Percentiles rank a stretch among this genome's conserved stretches.
These are phyloP conservation scores for Ceratina australensis DNA, from an alignment of 1,140 invertebrate genomes.

Conservation along the genomic window DNA sequence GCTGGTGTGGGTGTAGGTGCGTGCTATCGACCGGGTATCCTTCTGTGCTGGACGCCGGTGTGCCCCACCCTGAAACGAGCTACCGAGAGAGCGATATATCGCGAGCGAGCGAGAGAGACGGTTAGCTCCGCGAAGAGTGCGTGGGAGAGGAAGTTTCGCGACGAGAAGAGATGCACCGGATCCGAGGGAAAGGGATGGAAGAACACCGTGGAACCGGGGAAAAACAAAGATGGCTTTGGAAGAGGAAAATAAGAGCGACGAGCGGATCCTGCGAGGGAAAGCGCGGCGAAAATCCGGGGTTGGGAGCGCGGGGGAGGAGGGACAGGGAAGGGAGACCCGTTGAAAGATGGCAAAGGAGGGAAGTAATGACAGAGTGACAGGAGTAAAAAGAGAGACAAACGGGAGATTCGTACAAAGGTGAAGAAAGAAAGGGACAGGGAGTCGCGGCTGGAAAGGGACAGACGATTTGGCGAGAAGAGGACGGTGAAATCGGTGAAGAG, in stretches of 20 bases:
- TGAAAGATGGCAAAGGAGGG: not conserved
- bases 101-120: conserved; percentile 8
- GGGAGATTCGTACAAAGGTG: not conserved
- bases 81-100: conserved; percentile 8
- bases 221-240: conserved; percentile 13
- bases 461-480: not conserved
- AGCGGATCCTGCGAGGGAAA: not conserved
- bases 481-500: not conserved
- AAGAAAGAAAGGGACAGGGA: not conserved
- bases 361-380: conserved; percentile 1
- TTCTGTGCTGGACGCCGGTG: conserved; percentile 56
- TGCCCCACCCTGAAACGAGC: conserved; percentile 64
- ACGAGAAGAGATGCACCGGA: not conserved
- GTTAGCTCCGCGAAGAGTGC: not conserved
- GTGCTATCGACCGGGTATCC: conserved; percentile 70
- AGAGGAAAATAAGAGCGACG: conserved; percentile 4
- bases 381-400: not conserved
- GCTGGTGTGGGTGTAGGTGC: conserved; percentile 56
- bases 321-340: not conserved
- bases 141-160: not conserved
- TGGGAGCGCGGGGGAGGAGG: not conserved
- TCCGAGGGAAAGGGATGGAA: not conserved
- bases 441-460: not conserved
- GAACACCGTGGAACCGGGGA: not conserved
- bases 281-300: not conserved